Base-by-base conservation (phyloP, 2,113 vertebrate species). In the Myotis davidii region DNA sequence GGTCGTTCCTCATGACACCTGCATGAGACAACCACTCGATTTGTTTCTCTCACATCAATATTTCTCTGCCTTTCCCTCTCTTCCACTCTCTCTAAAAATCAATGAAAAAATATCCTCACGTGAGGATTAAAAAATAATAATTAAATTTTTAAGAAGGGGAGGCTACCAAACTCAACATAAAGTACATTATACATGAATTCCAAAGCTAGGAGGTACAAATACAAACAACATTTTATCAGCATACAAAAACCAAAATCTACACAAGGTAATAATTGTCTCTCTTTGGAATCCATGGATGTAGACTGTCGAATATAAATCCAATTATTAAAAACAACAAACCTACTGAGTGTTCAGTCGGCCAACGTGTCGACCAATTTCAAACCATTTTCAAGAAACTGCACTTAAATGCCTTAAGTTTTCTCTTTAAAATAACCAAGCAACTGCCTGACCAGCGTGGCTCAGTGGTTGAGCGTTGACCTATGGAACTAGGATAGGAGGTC, bases 341-440 rank as follows among this genome's bases (percentile, higher is more conserved):
- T 83, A 70, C 0, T 74, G 23, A 86, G 25, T 82, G 77, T 94
- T 76, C 56, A 85, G 56, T 59, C 74, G 61, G 50, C n/a, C 34
- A 81, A 14, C 64, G 73, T 91, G 48, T 67, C 84, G 42, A 39
- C 32, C 34, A 85, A 32, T 65, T 84, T 94, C 88, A 61, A 92
- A 85, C 34, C 48, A 82, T 85, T 90, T 96, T 61, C 52, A 82
- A 84, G 45, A 91, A 59, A 85, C 6, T 64, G 25, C 17, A 79
- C 64, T 95, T 72, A 70, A 77, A 91, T 27, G 27, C 11, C 45
- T 73, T 79, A 72, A 73, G 65, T 39, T 81, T 90, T 72, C n/a
- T 72, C 59, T 74, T 67, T 39, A 79, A 91, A 88, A 92, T 79
- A 90, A 64, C 45, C n/a, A 89, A 85, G 16, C 65, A 91, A 79